Percentiles rank a stretch among this genome's conserved stretches.
Conservation (phyloP, 1,140 invertebrate species). For the Trichonephila clavata region DNA sequence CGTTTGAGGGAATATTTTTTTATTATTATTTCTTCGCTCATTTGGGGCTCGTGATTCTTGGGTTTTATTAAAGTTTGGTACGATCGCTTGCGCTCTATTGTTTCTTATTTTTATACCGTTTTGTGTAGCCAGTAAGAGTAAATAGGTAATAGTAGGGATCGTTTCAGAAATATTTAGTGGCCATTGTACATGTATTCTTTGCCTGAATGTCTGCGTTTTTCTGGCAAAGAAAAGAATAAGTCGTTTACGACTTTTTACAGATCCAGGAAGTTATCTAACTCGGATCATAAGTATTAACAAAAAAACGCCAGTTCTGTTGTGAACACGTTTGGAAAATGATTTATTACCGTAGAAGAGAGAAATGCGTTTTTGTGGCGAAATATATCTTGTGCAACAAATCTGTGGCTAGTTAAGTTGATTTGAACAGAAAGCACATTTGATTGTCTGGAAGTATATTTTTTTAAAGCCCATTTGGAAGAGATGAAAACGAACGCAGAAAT, state of each 20-base stretch:
- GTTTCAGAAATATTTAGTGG: constrained; percentile 57
- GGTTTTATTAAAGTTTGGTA: constrained; percentile 51
- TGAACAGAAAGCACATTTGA: too few species aligned
- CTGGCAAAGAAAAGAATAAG: constrained; percentile 43
- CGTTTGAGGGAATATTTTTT: constrained; percentile 42
- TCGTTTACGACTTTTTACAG: constrained; percentile 46
- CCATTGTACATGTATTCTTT: constrained; percentile 27
- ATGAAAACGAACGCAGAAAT: too few species aligned
- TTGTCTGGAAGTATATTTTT: too few species aligned
- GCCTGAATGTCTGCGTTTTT: background rate
- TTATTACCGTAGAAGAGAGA: background rate
- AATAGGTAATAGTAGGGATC: constrained; percentile 59
- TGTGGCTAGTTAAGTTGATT: too few species aligned
- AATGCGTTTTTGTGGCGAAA: constrained; percentile 11
- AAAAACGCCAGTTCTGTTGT: constrained; percentile 10
- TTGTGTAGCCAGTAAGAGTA: constrained; percentile 42
- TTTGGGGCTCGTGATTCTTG: constrained; percentile 38
- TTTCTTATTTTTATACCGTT: constrained; percentile 62
- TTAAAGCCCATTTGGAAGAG: too few species aligned
- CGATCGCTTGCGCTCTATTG: constrained; percentile 17
- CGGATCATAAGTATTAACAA: constrained; percentile 18
- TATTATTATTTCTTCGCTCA: constrained; percentile 38
- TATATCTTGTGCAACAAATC: background rate
- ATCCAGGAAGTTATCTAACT: constrained; percentile 67
- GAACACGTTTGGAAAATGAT: background rate